Base-by-base conservation (phyloP, 2,113 vertebrate genomes). In the Caracal caracal region DNA sequence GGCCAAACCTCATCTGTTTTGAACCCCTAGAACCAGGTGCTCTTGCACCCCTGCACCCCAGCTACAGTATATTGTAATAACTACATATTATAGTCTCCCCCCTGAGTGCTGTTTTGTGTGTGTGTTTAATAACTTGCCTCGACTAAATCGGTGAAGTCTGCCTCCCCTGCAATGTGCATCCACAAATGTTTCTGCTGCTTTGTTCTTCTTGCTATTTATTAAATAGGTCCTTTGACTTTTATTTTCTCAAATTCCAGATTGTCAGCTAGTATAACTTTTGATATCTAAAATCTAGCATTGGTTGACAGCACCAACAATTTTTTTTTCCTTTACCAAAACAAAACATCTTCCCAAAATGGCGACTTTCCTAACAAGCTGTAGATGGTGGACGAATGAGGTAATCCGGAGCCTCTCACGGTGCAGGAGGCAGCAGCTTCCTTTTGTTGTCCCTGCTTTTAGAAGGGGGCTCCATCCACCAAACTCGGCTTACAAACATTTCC, bases 221-320 rank as follows among this genome's bases (percentile, higher is more conserved):
- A 91, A 96, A 70, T 20, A 84, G 51, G 53, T 92, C 53, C 75
- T 73, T 61, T 86, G 82, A 37, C 8, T 73, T 83, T 85, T 78
- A 80, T 63, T n/a, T 76, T 85, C 51, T 95, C 53, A 87, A 93
- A 79, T 87, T 80, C 49, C n/a, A 78, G 40, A 76, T 75, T 78
- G 33, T 71, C 19, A 53, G 13, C 9, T 70, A 71, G 35, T 61
- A 56, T 84, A 11, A 40, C 79, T 90, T 89, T 94, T 80, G 61
- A 84, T 86, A 33, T 71, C 76, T n/a, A 87, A 81, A 68, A 66
- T 73, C 47, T 83, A 65, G 66, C 71, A 75, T 66, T 53, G 53
- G 6, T 71, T 76, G 51, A 92, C 11, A 73, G 33, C 28, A 75
- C 24, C 68, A 59, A 20, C 17, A 35, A 47, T 40, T n/a, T 49